phyloP scores from a whole-genome alignment of 2,888 invertebrate species.

The Acrobasis consociella region DNA sequence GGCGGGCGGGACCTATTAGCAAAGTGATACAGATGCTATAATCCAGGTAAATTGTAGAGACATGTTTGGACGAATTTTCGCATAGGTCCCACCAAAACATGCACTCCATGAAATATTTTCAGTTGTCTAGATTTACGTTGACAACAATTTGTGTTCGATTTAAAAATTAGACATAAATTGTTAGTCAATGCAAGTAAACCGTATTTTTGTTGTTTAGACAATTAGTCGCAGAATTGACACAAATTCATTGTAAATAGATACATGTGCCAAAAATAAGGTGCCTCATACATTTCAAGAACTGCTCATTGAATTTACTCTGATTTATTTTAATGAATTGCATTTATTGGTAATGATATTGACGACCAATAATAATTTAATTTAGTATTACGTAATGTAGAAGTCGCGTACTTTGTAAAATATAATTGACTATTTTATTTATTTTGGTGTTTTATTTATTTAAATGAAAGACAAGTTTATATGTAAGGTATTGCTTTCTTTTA shows the following conservation, averaged over 20 bases:
- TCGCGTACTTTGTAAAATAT: conserved; percentile 46
- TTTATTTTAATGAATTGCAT: conserved; percentile 30
- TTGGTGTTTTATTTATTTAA: conserved; percentile 12
- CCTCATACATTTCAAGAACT: not conserved
- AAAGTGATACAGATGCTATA: too few relatives aligned
- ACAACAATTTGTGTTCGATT: too few relatives aligned
- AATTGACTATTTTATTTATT: conserved; percentile 45
- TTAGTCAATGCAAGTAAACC: too few relatives aligned
- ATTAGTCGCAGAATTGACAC: conserved; percentile 26
- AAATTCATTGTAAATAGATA: conserved; percentile 28
- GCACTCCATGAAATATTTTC: too few relatives aligned
- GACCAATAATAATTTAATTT: conserved; percentile 33
- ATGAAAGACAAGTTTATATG: not conserved
- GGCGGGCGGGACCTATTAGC: too few relatives aligned
- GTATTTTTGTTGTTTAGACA: not conserved
- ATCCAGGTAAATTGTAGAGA: too few relatives aligned
- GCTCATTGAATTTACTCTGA: conserved; percentile 10
- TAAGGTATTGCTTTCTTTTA: not conserved
- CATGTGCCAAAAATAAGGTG: conserved; percentile 28
- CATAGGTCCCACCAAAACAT: too few relatives aligned
- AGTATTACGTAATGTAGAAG: conserved; percentile 43
- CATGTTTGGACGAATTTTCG: too few relatives aligned
- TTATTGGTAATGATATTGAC: conserved; percentile 27
- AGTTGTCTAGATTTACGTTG: too few relatives aligned
- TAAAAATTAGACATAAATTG: too few relatives aligned